These are phyloP conservation scores for Liopterus haemorrhoidalis DNA, from an alignment of 2,888 invertebrate genomes.

Conservation along the genomic window DNA sequence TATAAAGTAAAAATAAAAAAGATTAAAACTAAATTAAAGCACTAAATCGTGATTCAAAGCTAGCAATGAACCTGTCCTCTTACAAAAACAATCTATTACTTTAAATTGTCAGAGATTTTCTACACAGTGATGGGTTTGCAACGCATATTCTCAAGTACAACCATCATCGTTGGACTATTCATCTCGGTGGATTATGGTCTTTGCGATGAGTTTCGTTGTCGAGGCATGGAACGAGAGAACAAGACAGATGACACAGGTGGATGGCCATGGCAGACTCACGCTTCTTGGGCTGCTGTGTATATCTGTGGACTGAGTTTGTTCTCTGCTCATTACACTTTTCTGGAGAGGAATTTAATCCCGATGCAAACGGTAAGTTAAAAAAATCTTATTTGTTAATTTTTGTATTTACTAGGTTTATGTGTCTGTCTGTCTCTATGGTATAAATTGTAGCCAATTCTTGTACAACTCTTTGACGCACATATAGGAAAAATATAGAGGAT, in stretches of 20 bases:
- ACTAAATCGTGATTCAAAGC: too few relatives aligned
- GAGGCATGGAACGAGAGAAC: slow-evolving; percentile 47
- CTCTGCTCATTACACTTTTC: slow-evolving; percentile 49
- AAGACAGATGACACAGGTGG: slow-evolving; percentile 42
- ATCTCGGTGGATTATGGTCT: slow-evolving; percentile 57
- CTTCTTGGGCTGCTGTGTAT: slow-evolving; percentile 53
- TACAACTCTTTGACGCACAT: too few relatives aligned
- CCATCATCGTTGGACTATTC: slow-evolving; percentile 56
- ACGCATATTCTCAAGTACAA: slow-evolving; percentile 51
- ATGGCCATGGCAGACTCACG: slow-evolving; percentile 51
- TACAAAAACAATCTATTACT: slow-evolving; percentile 1
- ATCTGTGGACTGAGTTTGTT: slow-evolving; percentile 50
- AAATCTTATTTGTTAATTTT: too few relatives aligned
- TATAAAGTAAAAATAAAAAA: too few relatives aligned
- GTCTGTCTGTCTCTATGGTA: too few relatives aligned
- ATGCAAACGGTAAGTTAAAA: slow-evolving; percentile 36
- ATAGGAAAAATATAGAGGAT: too few relatives aligned
- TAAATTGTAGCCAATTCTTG: too few relatives aligned
- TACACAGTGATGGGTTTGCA: slow-evolving; percentile 54
- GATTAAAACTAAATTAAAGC: too few relatives aligned
- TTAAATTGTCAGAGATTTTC: slow-evolving; percentile 16
- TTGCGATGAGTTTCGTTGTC: slow-evolving; percentile 56
- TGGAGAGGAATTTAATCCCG: slow-evolving; percentile 44
- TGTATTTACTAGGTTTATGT: too few relatives aligned
- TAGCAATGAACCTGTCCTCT: too few relatives aligned